Percentiles rank a stretch among this genome's conserved stretches.
phyloP scores from a whole-genome alignment of 1,140 invertebrate genomes.

The Steinernema feltiae region DNA sequence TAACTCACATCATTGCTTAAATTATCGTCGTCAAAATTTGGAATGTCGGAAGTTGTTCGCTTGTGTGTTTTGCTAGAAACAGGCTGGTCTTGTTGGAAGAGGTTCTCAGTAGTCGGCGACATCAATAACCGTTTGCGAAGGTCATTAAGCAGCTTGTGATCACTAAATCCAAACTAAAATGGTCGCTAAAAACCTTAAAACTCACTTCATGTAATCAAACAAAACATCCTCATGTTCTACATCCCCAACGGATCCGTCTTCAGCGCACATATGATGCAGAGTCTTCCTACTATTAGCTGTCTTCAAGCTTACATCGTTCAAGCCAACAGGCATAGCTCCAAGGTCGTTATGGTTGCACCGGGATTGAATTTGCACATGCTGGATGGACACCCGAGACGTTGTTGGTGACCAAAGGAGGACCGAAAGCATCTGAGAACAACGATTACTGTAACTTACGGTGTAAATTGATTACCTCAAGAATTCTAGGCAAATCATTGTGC shows the following conservation, averaged over 20 bases:
- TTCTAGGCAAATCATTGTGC: conserved; percentile 69
- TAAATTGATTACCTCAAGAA: conserved; percentile 64
- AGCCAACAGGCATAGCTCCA: conserved; percentile 33
- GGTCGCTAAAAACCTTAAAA: background rate
- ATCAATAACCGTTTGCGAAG: background rate
- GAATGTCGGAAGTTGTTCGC: conserved; percentile 48
- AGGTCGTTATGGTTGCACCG: conserved; percentile 44
- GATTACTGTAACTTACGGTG: conserved; percentile 68
- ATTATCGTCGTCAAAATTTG: conserved; percentile 47
- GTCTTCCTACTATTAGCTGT: conserved; percentile 31
- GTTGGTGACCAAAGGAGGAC: conserved; percentile 75
- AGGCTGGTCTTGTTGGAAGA: background rate
- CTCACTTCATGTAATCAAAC: background rate
- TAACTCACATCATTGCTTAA: conserved; percentile 4
- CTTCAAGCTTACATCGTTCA: conserved; percentile 38
- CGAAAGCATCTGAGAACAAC: conserved; percentile 72
- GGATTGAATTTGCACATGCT: conserved; percentile 68
- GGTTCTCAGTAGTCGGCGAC: background rate
- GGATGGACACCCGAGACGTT: conserved; percentile 76
- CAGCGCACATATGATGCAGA: conserved; percentile 47
- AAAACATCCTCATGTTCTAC: background rate
- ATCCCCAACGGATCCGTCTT: conserved; percentile 9
- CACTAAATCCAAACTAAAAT: too few relatives aligned
- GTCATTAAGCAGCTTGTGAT: background rate
- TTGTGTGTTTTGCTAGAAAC: conserved; percentile 26